Evolutionary conservation across 2,888 invertebrate genomes (phyloP).

Genomic region (Drosophila lutescens): DNA sequence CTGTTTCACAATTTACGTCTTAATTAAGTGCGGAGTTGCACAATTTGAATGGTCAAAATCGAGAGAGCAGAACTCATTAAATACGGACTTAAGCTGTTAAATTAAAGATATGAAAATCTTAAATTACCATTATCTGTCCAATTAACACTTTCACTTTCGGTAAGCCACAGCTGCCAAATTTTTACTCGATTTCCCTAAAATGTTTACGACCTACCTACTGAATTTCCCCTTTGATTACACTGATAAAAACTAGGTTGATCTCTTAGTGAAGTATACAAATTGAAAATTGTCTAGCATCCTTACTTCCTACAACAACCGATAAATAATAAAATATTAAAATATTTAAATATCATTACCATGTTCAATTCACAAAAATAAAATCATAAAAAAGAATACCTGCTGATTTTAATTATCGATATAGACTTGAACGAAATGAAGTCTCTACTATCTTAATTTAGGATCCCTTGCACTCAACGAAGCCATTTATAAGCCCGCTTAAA

Average conservation of each 20-base stretch:
- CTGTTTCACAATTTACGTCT: neutral
- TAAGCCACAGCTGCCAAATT: constrained; percentile 7
- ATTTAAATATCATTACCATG: too few species aligned
- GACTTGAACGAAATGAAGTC: neutral
- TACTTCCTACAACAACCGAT: too few species aligned
- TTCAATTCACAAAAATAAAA: neutral
- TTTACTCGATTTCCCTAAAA: constrained; percentile 14
- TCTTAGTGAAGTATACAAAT: too few species aligned
- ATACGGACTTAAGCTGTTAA: neutral
- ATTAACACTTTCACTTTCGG: constrained; percentile 22
- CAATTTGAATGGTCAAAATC: neutral
- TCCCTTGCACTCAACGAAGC: neutral
- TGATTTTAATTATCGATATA: neutral
- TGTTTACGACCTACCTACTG: constrained; percentile 3
- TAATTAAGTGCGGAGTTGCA: neutral
- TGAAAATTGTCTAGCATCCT: too few species aligned
- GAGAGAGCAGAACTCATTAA: constrained; percentile 10
- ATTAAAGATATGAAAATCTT: neutral
- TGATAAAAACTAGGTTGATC: neutral
- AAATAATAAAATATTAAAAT: too few species aligned
- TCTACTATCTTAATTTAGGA: constrained; percentile 2
- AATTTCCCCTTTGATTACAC: constrained; percentile 24
- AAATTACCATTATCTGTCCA: neutral
- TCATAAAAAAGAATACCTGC: neutral
- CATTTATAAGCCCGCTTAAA: constrained; percentile 1